A percentile compares a stretch with the other conserved stretches of the same genome.
phyloP scores from a whole-genome alignment of 2,113 vertebrate genomes.

The Chiloscyllium plagiosum region DNA sequence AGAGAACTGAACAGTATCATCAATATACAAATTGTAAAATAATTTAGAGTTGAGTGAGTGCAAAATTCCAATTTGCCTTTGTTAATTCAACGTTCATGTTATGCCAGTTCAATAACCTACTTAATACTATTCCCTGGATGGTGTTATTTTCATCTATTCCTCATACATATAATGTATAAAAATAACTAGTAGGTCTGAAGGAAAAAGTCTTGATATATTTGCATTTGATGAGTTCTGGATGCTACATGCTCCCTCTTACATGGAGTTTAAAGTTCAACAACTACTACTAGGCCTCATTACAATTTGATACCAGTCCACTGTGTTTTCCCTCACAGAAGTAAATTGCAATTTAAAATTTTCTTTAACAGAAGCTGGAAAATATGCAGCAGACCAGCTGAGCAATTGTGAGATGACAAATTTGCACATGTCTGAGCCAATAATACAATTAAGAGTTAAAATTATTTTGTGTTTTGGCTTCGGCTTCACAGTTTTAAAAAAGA shows the following conservation, averaged over 20 bases:
- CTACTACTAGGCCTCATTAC: neutral
- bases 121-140: neutral
- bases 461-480: neutral
- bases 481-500: neutral
- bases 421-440: neutral
- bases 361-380: neutral
- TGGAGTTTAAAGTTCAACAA: neutral
- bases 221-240: neutral
- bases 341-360: neutral
- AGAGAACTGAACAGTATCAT: neutral
- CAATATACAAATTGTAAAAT: neutral
- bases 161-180: neutral
- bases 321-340: neutral
- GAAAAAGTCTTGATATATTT: neutral
- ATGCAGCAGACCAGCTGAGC: constrained; percentile 15
- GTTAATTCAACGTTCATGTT: neutral
- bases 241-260: neutral
- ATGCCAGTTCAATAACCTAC: neutral
- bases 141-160: neutral
- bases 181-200: neutral
- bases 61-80: neutral
- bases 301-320: neutral
- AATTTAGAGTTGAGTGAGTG: neutral
- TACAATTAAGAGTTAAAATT: constrained; percentile 23
- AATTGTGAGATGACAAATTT: neutral